Base-by-base conservation (phyloP, 2,888 invertebrate genomes). In the Sipha maydis region DNA sequence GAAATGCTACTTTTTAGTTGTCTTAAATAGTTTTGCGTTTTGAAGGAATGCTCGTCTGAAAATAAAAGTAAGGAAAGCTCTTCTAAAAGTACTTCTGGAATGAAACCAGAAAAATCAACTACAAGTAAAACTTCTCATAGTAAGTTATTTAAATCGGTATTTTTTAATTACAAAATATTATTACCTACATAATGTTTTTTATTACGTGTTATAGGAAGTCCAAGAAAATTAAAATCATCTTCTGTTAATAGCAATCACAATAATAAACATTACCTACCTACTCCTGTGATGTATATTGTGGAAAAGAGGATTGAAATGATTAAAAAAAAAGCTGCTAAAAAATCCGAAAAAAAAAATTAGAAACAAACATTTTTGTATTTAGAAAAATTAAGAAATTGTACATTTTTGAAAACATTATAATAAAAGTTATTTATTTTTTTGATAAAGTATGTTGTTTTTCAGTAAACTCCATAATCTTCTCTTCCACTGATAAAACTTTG, bases 361-460 rank as follows among this genome's bases (percentile, higher is more conserved):
- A 84, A 75, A 79, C 25, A 73, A 73, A n/a, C n/a, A n/a, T 73
- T 78, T 78, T n/a, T 90, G 48, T 92, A 90, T 76, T 85, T 84
- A 56, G 34, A 61, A 56, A 38, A 28, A 34, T 54, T 48, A 31
- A 76, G 25, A 85, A 79, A 79, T 28, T 71, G 19, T 80, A 31
- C 31, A 41, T 61, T 76, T n/a, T 76, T 41, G 17, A 25, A 76
- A 14, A 28, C 9, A 38, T 25, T 56, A 31, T 31, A 84, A 76
- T 41, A 84, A 56, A 11, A 1, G 48, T 79, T 94, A 97, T 93
- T 97, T 97, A 90, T n/a, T 98, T 98, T 92, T 96, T 97, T 0
- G 96, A 96, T 38, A 98, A 93, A 28, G 99, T 99, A 90, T 99
- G 94, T 92, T 99, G 99, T 91, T 99, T 99, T 92, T 99, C 99